A percentile compares a stretch with the other conserved stretches of the same genome.
Evolutionary conservation across 2,888 invertebrate genomes (phyloP).

Genomic region (Phoronis australis): DNA sequence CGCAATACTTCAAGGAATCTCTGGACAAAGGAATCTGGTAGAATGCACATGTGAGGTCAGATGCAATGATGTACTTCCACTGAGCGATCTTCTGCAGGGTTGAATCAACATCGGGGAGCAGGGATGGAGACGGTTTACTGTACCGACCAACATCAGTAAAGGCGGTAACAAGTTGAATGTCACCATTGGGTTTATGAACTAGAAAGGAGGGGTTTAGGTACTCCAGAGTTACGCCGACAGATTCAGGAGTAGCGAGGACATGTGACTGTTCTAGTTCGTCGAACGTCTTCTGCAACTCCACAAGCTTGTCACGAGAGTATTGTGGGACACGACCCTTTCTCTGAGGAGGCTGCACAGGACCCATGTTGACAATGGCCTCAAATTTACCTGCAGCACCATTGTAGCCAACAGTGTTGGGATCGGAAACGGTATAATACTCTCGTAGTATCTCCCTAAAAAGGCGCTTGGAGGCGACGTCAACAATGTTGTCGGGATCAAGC

Average conservation of each 20-base stretch:
- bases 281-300: slow-evolving; percentile 18
- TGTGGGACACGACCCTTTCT: slow-evolving; percentile 21
- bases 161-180: too few relatives aligned
- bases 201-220: slow-evolving; percentile 26
- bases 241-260: slow-evolving; percentile 18
- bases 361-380: too few relatives aligned
- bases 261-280: slow-evolving; percentile 21
- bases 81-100: slow-evolving; percentile 17
- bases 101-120: slow-evolving; percentile 10
- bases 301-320: slow-evolving; percentile 17
- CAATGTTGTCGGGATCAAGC: too few relatives aligned
- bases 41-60: slow-evolving; percentile 19
- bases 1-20: slow-evolving; percentile 23
- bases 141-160: too few relatives aligned
- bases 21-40: too few relatives aligned
- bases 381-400: too few relatives aligned
- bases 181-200: slow-evolving; percentile 20
- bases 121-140: slow-evolving; percentile 12
- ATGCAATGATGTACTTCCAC: slow-evolving; percentile 16
- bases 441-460: too few relatives aligned
- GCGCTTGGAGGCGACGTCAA: too few relatives aligned
- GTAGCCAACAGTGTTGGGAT: too few relatives aligned
- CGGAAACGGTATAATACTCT: too few relatives aligned
- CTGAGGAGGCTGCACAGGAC: too few relatives aligned
- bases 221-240: slow-evolving; percentile 14